A percentile compares a stretch with the other conserved stretches of the same genome.
These are phyloP conservation scores for Drosophila lacteicornis DNA, from an alignment of 1,140 invertebrate genomes.

Conservation along the genomic window DNA sequence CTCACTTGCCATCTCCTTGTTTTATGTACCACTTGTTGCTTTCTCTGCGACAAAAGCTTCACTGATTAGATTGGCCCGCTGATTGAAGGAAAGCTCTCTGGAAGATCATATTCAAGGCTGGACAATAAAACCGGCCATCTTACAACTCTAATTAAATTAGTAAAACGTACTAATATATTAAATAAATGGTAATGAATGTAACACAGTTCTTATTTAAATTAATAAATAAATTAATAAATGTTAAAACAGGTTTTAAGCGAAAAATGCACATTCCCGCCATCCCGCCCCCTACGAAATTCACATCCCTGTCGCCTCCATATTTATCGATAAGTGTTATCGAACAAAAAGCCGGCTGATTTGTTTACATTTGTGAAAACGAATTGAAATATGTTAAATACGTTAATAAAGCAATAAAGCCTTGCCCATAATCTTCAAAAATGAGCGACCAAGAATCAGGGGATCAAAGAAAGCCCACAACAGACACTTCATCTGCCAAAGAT, in stretches of 20 bases:
- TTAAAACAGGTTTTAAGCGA: neutral
- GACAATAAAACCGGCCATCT: neutral
- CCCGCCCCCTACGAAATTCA: neutral
- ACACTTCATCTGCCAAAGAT: neutral
- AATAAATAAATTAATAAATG: neutral
- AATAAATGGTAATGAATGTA: neutral
- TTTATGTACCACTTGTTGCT: constrained; percentile 41
- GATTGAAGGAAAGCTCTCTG: constrained; percentile 31
- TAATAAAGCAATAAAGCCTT: no score
- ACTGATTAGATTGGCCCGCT: constrained; percentile 31
- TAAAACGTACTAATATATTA: neutral
- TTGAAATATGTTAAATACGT: no score
- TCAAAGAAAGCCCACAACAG: neutral
- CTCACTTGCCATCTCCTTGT: constrained; percentile 44
- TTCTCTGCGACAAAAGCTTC: constrained; percentile 33
- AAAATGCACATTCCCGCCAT: neutral
- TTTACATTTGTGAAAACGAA: constrained; percentile 14
- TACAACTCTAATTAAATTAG: neutral
- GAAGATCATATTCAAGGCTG: constrained; percentile 19
- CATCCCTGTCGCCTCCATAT: neutral
- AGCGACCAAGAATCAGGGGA: neutral
- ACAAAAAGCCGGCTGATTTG: constrained; percentile 13
- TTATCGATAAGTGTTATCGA: constrained; percentile 26
- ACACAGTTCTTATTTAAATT: neutral
- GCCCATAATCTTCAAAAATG: neutral